A percentile compares a stretch with the other conserved stretches of the same genome.
These are phyloP conservation scores for Sebastolobus alascanus DNA, from an alignment of 2,797 vertebrate genomes.

Conservation along the genomic window DNA sequence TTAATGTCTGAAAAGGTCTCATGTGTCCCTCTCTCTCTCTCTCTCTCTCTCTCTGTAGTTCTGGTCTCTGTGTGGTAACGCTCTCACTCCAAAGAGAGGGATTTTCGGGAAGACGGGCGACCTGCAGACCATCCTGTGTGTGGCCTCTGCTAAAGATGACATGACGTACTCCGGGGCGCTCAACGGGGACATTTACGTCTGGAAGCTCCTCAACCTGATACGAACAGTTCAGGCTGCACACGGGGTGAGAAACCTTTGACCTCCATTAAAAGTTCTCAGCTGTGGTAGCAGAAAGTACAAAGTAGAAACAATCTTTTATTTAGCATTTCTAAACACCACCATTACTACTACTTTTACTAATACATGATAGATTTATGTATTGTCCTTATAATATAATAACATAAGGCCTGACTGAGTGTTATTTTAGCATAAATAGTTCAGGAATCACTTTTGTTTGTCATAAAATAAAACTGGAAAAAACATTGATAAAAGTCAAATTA, in stretches of 20 bases:
- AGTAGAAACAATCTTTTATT: background rate
- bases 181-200: slow-evolving; percentile 96
- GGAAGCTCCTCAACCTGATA: slow-evolving; percentile 92
- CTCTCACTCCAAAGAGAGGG: slow-evolving; percentile 93
- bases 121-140: slow-evolving; percentile 96
- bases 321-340: background rate
- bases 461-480: background rate
- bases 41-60: slow-evolving; percentile 82
- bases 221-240: slow-evolving; percentile 95
- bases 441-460: too few relatives aligned
- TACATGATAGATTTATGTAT: background rate
- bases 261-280: background rate
- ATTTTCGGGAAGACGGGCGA: slow-evolving; percentile 97
- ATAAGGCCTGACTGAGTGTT: background rate
- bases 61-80: slow-evolving; percentile 95
- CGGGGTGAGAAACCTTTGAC: slow-evolving; percentile 79
- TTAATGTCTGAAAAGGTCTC: background rate
- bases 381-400: background rate
- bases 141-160: slow-evolving; percentile 93
- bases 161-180: slow-evolving; percentile 95
- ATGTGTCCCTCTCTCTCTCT: background rate
- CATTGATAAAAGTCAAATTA: background rate
- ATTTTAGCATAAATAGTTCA: too few relatives aligned
- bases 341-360: background rate
- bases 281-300: background rate